Evolutionary conservation across 2,888 invertebrate species (phyloP).

Genomic region (Lepeophtheirus nordmannii): DNA sequence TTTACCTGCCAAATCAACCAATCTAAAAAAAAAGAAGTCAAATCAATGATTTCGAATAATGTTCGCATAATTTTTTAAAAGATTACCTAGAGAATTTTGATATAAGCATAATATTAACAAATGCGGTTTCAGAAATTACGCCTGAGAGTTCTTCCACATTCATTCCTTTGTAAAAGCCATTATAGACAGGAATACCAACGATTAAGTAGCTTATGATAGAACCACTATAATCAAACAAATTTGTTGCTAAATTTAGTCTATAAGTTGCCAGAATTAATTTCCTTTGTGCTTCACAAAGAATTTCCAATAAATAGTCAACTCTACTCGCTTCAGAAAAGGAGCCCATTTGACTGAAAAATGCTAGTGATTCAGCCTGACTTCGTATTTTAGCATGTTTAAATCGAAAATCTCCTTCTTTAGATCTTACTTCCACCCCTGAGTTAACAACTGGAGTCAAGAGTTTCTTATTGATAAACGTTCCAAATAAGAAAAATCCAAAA

Average conservation of each 20-base stretch:
- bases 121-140: conserved; percentile 38
- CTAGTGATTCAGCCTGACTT: conserved; percentile 39
- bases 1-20: background rate
- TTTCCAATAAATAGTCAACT: conserved; percentile 31
- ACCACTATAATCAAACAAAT: conserved; percentile 26
- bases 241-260: conserved; percentile 32
- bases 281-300: conserved; percentile 36
- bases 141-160: conserved; percentile 13
- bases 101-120: conserved; percentile 37
- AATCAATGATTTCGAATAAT: background rate
- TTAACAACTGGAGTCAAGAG: conserved; percentile 42
- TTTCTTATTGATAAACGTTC: conserved; percentile 40
- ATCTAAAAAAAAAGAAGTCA: background rate
- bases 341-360: conserved; percentile 35
- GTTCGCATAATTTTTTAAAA: background rate
- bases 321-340: conserved; percentile 34
- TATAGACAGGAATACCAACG: conserved; percentile 41
- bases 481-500: conserved; percentile 40
- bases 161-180: conserved; percentile 37
- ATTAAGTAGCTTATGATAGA: conserved; percentile 43
- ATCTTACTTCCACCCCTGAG: conserved; percentile 40
- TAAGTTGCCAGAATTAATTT: conserved; percentile 34
- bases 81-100: background rate
- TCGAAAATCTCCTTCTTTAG: conserved; percentile 43
- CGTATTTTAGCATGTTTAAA: conserved; percentile 41